Conservation (phyloP, 2,888 invertebrate species). For the Ophraella communa region DNA sequence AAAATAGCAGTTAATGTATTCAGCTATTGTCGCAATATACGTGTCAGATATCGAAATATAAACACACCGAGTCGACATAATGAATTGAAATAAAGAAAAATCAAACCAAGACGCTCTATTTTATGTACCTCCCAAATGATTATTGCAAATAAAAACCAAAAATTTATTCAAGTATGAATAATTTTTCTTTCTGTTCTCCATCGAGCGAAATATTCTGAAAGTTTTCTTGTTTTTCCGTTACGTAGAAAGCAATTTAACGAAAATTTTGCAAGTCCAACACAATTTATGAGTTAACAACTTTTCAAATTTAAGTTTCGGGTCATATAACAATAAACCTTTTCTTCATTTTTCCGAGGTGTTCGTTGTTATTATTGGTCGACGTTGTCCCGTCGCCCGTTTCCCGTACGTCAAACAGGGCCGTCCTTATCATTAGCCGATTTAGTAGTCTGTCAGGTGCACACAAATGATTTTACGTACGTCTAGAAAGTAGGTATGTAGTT, state of each 20-base stretch:
- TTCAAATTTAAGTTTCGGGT: conserved; percentile 29
- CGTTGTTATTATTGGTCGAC: conserved; percentile 26
- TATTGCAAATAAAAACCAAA: not conserved
- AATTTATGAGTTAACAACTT: conserved; percentile 34
- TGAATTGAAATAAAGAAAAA: no score
- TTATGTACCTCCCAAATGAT: no score
- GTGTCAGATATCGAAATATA: not conserved
- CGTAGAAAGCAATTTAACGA: conserved; percentile 24
- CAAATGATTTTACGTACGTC: no score
- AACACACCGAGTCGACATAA: not conserved
- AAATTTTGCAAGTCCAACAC: conserved; percentile 27
- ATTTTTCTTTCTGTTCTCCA: conserved; percentile 3
- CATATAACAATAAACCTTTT: conserved; percentile 30
- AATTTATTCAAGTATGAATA: conserved; percentile 6
- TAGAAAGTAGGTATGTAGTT: no score
- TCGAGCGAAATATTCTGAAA: conserved; percentile 9
- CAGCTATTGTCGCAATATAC: not conserved
- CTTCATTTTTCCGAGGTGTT: conserved; percentile 30
- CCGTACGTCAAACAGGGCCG: not conserved
- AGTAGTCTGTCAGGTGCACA: no score
- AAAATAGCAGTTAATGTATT: not conserved
- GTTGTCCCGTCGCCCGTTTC: not conserved
- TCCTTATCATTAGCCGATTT: not conserved
- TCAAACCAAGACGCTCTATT: no score
- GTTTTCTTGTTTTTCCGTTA: conserved; percentile 25